A percentile compares a stretch with the other conserved stretches of the same genome.
Evolutionary conservation across 2,113 vertebrate species (phyloP).

Genomic region (zebrafish (Danio rerio)): GRCz12tu NC_133183.1:19324501-19325000

Average conservation of each 20-base stretch:
- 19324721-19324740: neutral
- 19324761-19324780: neutral
- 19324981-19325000: no score
- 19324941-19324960: no score
- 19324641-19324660: slow-evolving; percentile 52
- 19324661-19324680: slow-evolving; percentile 70
- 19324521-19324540: slow-evolving; percentile 47
- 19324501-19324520: slow-evolving; percentile 35
- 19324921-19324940: no score
- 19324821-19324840: no score
- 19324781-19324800: no score
- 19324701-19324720: slow-evolving; percentile 20
- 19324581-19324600: slow-evolving; percentile 75
- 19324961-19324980: no score
- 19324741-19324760: neutral
- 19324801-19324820: no score
- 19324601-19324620: slow-evolving; percentile 87
- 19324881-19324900: no score
- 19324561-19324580: slow-evolving; percentile 56
- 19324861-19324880: no score
- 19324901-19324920: no score
- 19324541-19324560: slow-evolving; percentile 50
- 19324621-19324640: slow-evolving; percentile 65
- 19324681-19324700: slow-evolving; percentile 58
- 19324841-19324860: no score